Base-by-base conservation (phyloP, 2,113 vertebrate genomes). In the Anseranas semipalmata region DNA sequence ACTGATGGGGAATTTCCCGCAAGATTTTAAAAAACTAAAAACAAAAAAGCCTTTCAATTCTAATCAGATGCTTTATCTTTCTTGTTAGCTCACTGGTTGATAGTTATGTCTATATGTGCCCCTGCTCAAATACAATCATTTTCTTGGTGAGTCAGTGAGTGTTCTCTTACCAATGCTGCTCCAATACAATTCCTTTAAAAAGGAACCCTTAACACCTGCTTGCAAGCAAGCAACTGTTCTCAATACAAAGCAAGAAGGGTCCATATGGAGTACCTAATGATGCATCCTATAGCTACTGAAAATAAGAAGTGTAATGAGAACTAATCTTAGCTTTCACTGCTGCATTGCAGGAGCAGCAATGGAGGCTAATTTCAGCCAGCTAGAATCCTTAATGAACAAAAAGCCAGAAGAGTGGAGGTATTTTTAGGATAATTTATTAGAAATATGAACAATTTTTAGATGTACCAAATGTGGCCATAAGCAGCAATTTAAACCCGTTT, bases 391-490 rank as follows among this genome's bases (percentile, higher is more conserved):
- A 84, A 87, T 89, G 96, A 96, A 97, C 85, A 97, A 79, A 97
- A 87, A 95, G 93, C 95, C 96, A 97, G 97, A 98, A 97, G 96
- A 96, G 93, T 97, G 98, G 98, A 98, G 98, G 98, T 98, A 98
- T 98, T 98, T 98, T 98, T 95, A 97, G 87, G 93, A 85, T 97
- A 91, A 98, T 97, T 98, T 95, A 95, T 97, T 89, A 94, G 88
- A 97, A 97, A 93, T 70, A 89, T 0, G 90, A 94, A 97, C 82
- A 93, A 94, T 89, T 96, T 96, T 91, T 46, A 94, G 92, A 96
- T 85, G 87, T 95, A 97, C 97, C 95, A 94, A 98, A 97, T 97
- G 97, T 98, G 97, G 97, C 88, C 91, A 80, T 95, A 94, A 97
- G 96, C 95, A 98, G 95, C 95, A 97, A 96, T 96, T 98, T 96